Conservation (phyloP, 2,113 vertebrate species). For the Grus americana region DNA sequence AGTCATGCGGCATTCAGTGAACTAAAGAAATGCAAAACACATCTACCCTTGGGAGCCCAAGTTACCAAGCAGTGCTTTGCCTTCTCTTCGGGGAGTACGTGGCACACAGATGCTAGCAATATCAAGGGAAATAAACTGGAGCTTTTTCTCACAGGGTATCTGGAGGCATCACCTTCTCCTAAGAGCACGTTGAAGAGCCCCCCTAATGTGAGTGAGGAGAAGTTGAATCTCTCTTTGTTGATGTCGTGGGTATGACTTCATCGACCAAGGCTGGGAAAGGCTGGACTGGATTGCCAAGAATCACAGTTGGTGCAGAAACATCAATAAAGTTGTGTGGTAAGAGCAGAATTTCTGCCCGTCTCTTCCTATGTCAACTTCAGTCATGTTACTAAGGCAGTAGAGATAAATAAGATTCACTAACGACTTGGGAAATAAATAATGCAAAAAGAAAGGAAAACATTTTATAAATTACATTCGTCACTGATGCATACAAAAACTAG, state of each 20-base stretch:
- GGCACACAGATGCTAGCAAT: background rate
- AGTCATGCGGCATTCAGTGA: background rate
- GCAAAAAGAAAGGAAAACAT: background rate
- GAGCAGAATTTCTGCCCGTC: background rate
- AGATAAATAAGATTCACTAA: background rate
- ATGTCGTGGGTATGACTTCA: slow-evolving; percentile 13
- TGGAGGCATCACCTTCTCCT: background rate
- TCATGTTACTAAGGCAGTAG: background rate
- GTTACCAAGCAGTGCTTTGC: background rate
- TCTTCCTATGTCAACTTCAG: background rate
- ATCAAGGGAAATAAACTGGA: background rate
- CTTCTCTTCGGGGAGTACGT: background rate
- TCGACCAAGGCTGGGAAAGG: background rate
- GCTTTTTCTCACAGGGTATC: background rate
- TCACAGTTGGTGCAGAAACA: slow-evolving; percentile 17
- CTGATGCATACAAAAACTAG: background rate
- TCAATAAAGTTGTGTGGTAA: slow-evolving; percentile 16
- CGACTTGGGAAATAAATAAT: slow-evolving; percentile 5
- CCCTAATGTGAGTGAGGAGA: background rate
- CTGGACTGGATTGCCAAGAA: slow-evolving; percentile 31
- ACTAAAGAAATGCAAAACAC: background rate
- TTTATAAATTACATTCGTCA: background rate
- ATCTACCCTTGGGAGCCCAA: background rate
- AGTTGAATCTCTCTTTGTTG: slow-evolving; percentile 7
- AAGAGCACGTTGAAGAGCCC: background rate